Conservation (phyloP, 2,113 vertebrate genomes). For the Patagioenas fasciata region DNA sequence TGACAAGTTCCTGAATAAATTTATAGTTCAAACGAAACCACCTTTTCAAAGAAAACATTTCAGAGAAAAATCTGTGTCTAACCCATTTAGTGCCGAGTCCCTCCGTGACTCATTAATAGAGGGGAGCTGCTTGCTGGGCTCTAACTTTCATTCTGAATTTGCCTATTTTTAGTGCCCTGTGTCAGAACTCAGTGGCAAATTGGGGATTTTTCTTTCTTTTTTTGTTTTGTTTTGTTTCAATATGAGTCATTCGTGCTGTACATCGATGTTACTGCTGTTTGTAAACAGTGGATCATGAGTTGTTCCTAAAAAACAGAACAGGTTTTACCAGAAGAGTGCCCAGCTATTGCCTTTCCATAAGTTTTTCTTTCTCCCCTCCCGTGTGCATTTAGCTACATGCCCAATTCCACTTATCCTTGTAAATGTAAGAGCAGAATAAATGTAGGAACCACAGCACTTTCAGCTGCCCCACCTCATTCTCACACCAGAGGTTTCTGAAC, state of each 20-base stretch:
- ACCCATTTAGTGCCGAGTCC: neutral
- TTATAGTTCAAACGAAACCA: neutral
- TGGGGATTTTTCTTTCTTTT: conserved; percentile 18
- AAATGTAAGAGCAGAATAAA: conserved; percentile 10
- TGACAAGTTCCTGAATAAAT: conserved; percentile 37
- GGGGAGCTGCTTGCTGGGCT: neutral
- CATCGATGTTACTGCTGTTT: conserved; percentile 23
- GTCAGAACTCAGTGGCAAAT: neutral
- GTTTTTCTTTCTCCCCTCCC: neutral
- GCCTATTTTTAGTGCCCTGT: neutral
- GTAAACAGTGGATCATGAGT: conserved; percentile 38
- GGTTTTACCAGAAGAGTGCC: conserved; percentile 28
- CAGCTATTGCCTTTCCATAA: neutral
- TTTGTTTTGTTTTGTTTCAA: neutral
- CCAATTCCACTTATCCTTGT: neutral
- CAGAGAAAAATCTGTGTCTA: neutral
- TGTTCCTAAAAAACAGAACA: neutral
- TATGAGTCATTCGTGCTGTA: neutral
- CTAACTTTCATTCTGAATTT: conserved; percentile 2
- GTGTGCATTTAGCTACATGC: neutral
- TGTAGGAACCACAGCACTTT: conserved; percentile 38
- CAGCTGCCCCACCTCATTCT: conserved; percentile 28
- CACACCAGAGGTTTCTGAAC: conserved; percentile 34
- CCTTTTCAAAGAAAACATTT: conserved; percentile 15
- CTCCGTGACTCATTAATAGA: neutral